Percentiles rank a stretch among this genome's conserved stretches.
Conservation (phyloP, 2,888 invertebrate species). For the Acronicta alni region DNA sequence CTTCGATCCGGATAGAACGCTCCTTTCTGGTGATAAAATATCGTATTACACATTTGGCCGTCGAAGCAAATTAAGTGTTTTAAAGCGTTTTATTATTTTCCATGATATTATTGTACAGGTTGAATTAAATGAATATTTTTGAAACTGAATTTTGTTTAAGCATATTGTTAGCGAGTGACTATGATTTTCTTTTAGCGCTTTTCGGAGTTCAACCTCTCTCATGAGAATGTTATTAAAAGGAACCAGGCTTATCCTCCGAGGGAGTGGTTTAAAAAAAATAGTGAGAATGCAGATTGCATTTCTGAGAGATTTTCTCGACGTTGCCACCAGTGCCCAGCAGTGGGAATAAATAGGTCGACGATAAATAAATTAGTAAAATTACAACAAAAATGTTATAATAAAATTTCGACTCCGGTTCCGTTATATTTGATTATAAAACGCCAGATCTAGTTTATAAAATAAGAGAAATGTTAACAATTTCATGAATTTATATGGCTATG, state of each 20-base stretch:
- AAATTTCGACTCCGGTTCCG: neutral
- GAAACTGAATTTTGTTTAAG: too few species aligned
- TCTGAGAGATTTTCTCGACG: too few species aligned
- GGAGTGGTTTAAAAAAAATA: too few species aligned
- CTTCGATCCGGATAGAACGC: slow-evolving; percentile 68
- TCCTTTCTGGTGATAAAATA: slow-evolving; percentile 65
- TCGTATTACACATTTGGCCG: slow-evolving; percentile 67
- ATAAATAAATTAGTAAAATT: too few species aligned
- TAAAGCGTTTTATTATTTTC: slow-evolving; percentile 50
- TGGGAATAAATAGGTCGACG: too few species aligned
- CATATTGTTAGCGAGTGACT: too few species aligned
- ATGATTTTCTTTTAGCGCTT: too few species aligned
- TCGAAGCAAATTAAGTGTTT: slow-evolving; percentile 58
- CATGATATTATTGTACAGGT: slow-evolving; percentile 29
- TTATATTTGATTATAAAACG: neutral
- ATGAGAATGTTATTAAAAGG: too few species aligned
- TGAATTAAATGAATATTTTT: slow-evolving; percentile 31
- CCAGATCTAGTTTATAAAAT: neutral
- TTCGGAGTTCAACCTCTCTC: too few species aligned
- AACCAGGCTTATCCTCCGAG: too few species aligned
- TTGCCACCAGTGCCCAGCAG: too few species aligned
- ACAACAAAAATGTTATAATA: neutral
- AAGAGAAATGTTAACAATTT: slow-evolving; percentile 17
- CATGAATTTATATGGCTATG: slow-evolving; percentile 32
- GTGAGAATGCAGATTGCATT: too few species aligned